A percentile compares a stretch with the other conserved stretches of the same genome.
Evolutionary conservation across 1,140 invertebrate genomes (phyloP).

Genomic region (Brachionus rotundiformis): DNA sequence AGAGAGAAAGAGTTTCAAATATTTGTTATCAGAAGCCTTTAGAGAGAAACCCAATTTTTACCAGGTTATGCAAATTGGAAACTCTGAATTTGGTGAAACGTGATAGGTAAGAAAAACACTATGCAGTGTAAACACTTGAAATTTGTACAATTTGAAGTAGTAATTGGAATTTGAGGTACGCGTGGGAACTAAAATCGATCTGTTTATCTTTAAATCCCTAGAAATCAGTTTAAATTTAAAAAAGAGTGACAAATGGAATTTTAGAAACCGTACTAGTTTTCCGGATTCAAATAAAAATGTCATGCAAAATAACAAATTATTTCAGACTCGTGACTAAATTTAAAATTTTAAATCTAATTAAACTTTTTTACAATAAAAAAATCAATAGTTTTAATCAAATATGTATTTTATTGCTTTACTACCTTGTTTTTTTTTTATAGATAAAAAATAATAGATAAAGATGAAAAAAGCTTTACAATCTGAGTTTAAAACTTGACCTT

Average conservation of each 20-base stretch:
- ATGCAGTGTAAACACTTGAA: neutral
- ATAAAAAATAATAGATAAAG: conserved; percentile 13
- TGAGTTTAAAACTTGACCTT: conserved; percentile 21
- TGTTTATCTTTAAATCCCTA: neutral
- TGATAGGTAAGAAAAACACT: neutral
- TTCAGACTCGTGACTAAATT: conserved; percentile 28
- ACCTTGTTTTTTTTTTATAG: conserved; percentile 1
- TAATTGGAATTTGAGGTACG: conserved; percentile 4
- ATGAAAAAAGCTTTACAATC: conserved; percentile 11
- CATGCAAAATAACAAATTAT: neutral
- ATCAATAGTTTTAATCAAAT: neutral
- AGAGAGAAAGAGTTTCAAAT: neutral
- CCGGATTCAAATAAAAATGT: conserved; percentile 7
- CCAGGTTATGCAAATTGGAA: conserved; percentile 23
- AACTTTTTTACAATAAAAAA: neutral
- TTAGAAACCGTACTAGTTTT: neutral
- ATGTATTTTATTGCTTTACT: conserved; percentile 20
- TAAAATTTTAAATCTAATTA: conserved; percentile 22
- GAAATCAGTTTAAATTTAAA: neutral
- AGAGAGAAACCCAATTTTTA: neutral
- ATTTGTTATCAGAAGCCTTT: conserved; percentile 4
- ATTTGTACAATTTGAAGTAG: conserved; percentile 12
- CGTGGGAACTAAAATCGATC: neutral
- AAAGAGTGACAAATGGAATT: neutral
- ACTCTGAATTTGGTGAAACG: neutral